phyloP scores from a whole-genome alignment of 2,888 invertebrate species.

The Chaitophorus viminalis region DNA sequence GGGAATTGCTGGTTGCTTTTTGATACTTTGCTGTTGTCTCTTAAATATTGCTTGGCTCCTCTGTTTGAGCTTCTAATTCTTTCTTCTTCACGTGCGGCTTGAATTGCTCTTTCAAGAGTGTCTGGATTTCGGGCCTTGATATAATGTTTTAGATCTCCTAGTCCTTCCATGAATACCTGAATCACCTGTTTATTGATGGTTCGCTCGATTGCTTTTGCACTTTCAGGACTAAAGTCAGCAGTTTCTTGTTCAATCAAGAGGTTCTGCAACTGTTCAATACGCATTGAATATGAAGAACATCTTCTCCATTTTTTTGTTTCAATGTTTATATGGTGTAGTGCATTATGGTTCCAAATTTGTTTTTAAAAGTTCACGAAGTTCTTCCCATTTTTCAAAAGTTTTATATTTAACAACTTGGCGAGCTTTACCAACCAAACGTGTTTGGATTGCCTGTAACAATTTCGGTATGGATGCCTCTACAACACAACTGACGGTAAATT shows the following conservation, averaged over 20 bases:
- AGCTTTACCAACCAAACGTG: neutral
- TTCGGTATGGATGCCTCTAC: too few relatives aligned
- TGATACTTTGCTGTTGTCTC: neutral
- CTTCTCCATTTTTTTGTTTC: too few relatives aligned
- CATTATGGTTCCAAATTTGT: conserved; percentile 2
- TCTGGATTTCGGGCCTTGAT: neutral
- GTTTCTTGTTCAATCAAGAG: neutral
- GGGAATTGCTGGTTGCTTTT: neutral
- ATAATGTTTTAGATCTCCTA: neutral
- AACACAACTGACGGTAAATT: too few relatives aligned
- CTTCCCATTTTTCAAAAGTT: neutral
- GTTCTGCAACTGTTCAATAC: too few relatives aligned
- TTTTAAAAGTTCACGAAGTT: neutral
- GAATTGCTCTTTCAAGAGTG: too few relatives aligned
- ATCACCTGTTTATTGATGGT: neutral
- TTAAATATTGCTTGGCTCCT: neutral
- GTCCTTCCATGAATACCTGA: neutral
- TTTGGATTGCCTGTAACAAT: too few relatives aligned
- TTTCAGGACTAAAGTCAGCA: neutral
- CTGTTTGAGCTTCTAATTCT: too few relatives aligned
- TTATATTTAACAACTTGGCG: neutral
- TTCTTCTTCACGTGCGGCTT: too few relatives aligned
- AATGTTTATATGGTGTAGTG: neutral
- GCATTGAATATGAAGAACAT: too few relatives aligned
- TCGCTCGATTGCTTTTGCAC: neutral